phyloP scores from a whole-genome alignment of 23 tunicate genomes.

The Aplidium turbinatum region DNA sequence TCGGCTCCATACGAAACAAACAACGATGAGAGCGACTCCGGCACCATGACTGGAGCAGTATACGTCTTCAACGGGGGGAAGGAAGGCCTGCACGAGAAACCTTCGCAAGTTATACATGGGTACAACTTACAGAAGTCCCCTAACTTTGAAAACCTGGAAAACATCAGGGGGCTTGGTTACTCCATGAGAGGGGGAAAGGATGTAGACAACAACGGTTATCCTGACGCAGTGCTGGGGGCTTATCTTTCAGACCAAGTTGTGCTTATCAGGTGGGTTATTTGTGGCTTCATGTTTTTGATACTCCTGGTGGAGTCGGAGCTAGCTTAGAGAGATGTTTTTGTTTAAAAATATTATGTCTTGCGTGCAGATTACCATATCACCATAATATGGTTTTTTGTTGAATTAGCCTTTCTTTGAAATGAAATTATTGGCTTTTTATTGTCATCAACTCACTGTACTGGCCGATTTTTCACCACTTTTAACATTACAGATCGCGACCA shows the following conservation, averaged over 20 bases:
- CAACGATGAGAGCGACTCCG: constrained; percentile 11
- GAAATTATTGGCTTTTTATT: too few species aligned
- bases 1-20: constrained; percentile 77
- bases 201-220: constrained; percentile 70
- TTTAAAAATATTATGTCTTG: too few species aligned
- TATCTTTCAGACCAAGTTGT: constrained; percentile 73
- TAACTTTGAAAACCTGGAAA: constrained; percentile 15
- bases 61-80: constrained; percentile 77
- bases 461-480: too few species aligned
- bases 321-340: too few species aligned
- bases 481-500: constrained; percentile 63
- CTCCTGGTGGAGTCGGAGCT: too few species aligned
- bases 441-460: too few species aligned
- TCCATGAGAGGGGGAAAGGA: constrained; percentile 77
- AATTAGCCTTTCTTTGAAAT: too few species aligned
- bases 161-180: constrained; percentile 63
- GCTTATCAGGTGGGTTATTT: constrained; percentile 52
- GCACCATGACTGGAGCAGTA: constrained; percentile 46
- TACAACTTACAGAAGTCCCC: constrained; percentile 20
- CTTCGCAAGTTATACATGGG: constrained; percentile 75
- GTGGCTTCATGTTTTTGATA: too few species aligned
- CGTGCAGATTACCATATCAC: too few species aligned
- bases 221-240: constrained; percentile 77
- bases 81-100: constrained; percentile 37
- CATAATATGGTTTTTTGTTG: too few species aligned